Evolutionary conservation across 2,113 vertebrate species (phyloP).

Genomic region (Isichthys henryi): DNA sequence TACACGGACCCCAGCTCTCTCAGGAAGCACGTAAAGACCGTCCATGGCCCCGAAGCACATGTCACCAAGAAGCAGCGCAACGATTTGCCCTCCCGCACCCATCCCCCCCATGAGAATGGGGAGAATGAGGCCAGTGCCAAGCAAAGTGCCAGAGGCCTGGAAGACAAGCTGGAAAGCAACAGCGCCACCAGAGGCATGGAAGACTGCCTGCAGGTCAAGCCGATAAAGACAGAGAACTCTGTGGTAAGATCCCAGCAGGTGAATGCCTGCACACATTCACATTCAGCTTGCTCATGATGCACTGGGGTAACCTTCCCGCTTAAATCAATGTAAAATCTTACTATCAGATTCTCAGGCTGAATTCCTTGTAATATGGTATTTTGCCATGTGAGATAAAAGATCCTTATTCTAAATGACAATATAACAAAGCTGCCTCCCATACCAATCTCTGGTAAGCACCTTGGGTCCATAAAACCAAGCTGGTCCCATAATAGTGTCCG

Average conservation of each 20-base stretch:
- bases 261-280: background rate
- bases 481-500: background rate
- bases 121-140: conserved; percentile 73
- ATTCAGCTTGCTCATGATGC: background rate
- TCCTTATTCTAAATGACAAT: background rate
- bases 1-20: conserved; percentile 98
- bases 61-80: conserved; percentile 93
- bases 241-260: conserved; percentile 66
- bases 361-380: background rate
- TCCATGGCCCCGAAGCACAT: conserved; percentile 91
- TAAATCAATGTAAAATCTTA: background rate
- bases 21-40: conserved; percentile 94
- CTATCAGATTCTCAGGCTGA: background rate
- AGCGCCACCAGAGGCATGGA: conserved; percentile 68
- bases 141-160: conserved; percentile 54
- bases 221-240: conserved; percentile 88
- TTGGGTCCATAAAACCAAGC: background rate
- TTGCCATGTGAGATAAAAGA: background rate
- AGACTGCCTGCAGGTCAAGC: conserved; percentile 76
- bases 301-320: background rate
- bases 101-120: conserved; percentile 71
- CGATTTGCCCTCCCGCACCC: conserved; percentile 65
- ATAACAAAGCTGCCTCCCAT: background rate
- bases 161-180: conserved; percentile 68
- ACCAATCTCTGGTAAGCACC: background rate